Evolutionary conservation across 1,140 invertebrate species (phyloP).

Genomic region (Chrysomallon squamiferum): DNA sequence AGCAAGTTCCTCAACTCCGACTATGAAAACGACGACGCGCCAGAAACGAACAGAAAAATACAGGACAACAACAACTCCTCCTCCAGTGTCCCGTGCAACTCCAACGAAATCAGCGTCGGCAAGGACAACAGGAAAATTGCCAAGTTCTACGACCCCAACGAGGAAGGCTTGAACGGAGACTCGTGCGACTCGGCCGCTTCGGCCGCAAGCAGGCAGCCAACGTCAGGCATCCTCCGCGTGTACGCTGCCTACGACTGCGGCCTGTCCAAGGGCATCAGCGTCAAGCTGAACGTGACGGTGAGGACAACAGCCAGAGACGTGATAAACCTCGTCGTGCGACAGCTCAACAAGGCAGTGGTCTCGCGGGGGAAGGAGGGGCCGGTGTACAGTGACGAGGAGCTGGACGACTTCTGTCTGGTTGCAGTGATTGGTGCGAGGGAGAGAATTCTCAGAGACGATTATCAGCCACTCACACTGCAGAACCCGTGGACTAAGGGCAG

Average conservation of each 20-base stretch:
- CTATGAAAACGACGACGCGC: conserved; percentile 8
- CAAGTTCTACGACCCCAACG: conserved; percentile 54
- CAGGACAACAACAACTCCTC: conserved; percentile 36
- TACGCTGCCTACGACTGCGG: conserved; percentile 95
- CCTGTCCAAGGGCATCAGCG: conserved; percentile 86
- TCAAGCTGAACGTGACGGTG: conserved; percentile 90
- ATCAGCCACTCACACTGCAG: conserved; percentile 88
- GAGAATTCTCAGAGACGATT: conserved; percentile 89
- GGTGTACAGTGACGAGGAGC: conserved; percentile 74
- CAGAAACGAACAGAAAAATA: conserved; percentile 2
- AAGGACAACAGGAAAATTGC: conserved; percentile 55
- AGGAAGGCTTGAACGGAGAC: conserved; percentile 23
- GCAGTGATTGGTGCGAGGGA: conserved; percentile 92
- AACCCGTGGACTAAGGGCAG: conserved; percentile 94
- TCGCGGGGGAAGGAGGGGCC: conserved; percentile 85
- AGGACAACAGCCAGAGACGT: conserved; percentile 91
- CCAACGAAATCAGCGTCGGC: conserved; percentile 51
- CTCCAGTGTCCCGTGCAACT: conserved; percentile 29
- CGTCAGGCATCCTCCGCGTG: conserved; percentile 71
- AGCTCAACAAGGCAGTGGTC: conserved; percentile 90
- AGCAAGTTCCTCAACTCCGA: conserved; percentile 22
- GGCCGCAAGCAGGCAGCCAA: conserved; percentile 1
- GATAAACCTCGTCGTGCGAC: conserved; percentile 90
- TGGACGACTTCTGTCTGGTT: conserved; percentile 87
- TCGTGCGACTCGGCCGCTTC: conserved; percentile 9